phyloP scores from a whole-genome alignment of 92 coral and sea anemone species.

The Umimayanthus kanabou region DNA sequence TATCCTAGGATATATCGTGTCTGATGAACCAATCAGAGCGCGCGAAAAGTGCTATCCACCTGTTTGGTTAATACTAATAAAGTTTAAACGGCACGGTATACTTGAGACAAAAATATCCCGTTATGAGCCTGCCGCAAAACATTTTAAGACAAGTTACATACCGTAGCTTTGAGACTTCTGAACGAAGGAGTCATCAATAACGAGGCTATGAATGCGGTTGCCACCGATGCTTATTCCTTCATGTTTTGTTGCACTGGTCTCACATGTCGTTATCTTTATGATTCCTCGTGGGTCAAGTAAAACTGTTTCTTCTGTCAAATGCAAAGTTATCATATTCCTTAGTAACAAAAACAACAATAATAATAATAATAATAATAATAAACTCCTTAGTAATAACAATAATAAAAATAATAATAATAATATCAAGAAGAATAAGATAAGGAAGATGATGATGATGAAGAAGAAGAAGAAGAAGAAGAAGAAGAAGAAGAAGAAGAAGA shows the following conservation, averaged over 20 bases:
- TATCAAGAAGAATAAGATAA: too few relatives aligned
- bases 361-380: not conserved
- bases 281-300: not conserved
- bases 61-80: too few relatives aligned
- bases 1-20: too few relatives aligned
- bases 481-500: too few relatives aligned
- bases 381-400: not conserved
- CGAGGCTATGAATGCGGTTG: conserved; percentile 25
- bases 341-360: not conserved
- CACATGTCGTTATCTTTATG: not conserved
- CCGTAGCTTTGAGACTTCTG: conserved; percentile 42
- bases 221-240: conserved; percentile 46
- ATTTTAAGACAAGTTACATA: not conserved
- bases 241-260: not conserved
- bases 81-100: too few relatives aligned
- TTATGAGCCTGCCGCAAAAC: not conserved
- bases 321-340: not conserved
- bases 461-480: too few relatives aligned
- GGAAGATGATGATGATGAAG: too few relatives aligned
- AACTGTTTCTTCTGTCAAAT: not conserved
- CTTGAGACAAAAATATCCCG: not conserved
- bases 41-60: too few relatives aligned
- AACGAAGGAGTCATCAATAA: conserved; percentile 17
- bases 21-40: too few relatives aligned
- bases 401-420: not conserved